phyloP scores from a whole-genome alignment of 2,888 invertebrate species.

The Danaus chrysippus region DNA sequence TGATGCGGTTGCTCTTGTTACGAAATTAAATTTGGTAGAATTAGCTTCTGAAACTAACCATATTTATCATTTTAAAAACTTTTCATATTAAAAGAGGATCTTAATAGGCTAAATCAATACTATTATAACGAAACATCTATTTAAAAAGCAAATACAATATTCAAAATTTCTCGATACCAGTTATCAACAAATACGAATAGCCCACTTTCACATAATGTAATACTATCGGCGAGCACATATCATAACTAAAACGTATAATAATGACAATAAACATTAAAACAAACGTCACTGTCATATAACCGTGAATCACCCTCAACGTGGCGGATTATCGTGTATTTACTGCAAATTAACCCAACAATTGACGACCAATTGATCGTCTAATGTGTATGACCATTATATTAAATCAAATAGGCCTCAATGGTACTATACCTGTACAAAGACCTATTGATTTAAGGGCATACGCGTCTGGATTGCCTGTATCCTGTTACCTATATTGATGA shows the following conservation, averaged over 20 bases:
- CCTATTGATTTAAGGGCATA: conserved; percentile 66
- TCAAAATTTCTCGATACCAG: no score
- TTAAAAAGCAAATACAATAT: no score
- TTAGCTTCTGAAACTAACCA: background rate
- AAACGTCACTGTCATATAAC: background rate
- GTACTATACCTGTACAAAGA: conserved; percentile 67
- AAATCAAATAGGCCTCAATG: conserved; percentile 62
- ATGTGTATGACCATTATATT: conserved; percentile 70
- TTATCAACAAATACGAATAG: no score
- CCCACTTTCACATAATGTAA: no score
- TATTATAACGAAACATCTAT: no score
- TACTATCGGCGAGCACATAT: no score
- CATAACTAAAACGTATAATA: background rate
- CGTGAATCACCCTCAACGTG: conserved; percentile 12
- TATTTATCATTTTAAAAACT: no score
- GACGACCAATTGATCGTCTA: conserved; percentile 74
- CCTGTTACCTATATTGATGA: conserved; percentile 53
- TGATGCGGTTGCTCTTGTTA: conserved; percentile 9
- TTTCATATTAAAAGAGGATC: no score
- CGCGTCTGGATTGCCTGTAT: conserved; percentile 38
- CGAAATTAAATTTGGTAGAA: background rate
- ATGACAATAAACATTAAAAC: conserved; percentile 3
- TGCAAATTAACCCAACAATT: conserved; percentile 58
- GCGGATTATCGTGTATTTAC: conserved; percentile 29
- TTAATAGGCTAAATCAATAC: no score